These are phyloP conservation scores for Hydrozoanthus tunicans DNA, from an alignment of 64 coral and sea anemone species.

Conservation along the genomic window DNA sequence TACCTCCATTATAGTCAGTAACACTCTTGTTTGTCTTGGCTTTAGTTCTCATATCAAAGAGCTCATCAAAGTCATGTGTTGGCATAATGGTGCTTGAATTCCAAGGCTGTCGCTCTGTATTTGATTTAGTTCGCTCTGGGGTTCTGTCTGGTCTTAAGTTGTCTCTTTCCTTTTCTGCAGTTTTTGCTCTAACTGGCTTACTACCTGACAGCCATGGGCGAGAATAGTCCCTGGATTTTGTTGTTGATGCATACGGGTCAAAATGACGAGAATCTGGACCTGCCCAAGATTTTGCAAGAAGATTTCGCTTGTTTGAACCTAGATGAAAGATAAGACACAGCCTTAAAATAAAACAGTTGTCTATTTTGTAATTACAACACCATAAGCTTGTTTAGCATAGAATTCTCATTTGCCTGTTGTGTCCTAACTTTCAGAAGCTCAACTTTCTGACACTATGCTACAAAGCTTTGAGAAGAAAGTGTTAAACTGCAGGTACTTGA, in stretches of 20 bases:
- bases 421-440: too few relatives aligned
- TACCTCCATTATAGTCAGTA: conserved; percentile 46
- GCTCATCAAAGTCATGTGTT: conserved; percentile 78
- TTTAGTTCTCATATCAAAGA: conserved; percentile 63
- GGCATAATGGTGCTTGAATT: conserved; percentile 56
- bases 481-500: too few relatives aligned
- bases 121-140: conserved; percentile 15
- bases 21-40: conserved; percentile 1
- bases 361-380: too few relatives aligned
- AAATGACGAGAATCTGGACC: conserved; percentile 45
- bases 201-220: conserved; percentile 68
- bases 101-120: conserved; percentile 47
- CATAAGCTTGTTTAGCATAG: too few relatives aligned
- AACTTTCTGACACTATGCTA: too few relatives aligned
- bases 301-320: conserved; percentile 47
- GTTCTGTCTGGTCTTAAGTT: conserved; percentile 47
- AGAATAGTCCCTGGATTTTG: conserved; percentile 67
- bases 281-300: conserved; percentile 77
- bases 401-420: too few relatives aligned
- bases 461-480: too few relatives aligned
- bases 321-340: background rate
- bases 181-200: conserved; percentile 43
- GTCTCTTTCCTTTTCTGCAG: conserved; percentile 47
- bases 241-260: conserved; percentile 65
- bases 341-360: too few relatives aligned